Conservation (phyloP, 2,888 invertebrate species). For the Plebejus melissa region DNA sequence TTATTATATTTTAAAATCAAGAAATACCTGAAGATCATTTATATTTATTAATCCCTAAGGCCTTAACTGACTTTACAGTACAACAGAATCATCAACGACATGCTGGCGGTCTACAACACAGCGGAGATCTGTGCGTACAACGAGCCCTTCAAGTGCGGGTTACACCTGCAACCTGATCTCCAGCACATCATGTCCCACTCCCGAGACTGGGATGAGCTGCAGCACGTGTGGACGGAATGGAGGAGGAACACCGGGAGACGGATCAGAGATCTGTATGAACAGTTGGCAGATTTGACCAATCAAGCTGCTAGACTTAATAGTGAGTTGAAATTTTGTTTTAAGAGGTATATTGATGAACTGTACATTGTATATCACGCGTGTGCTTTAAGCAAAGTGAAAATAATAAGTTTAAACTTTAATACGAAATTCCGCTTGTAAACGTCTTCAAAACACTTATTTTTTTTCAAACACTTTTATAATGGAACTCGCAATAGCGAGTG, state of each 20-base stretch:
- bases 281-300: slow-evolving; percentile 88
- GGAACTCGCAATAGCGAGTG: too few species aligned
- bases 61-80: slow-evolving; percentile 78
- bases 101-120: slow-evolving; percentile 91
- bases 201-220: slow-evolving; percentile 92
- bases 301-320: slow-evolving; percentile 90
- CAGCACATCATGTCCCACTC: slow-evolving; percentile 86
- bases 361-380: too few species aligned
- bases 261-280: slow-evolving; percentile 88
- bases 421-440: too few species aligned
- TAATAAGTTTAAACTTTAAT: too few species aligned
- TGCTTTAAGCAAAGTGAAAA: too few species aligned
- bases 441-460: too few species aligned
- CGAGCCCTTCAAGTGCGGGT: slow-evolving; percentile 89
- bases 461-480: too few species aligned
- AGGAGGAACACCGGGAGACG: slow-evolving; percentile 89
- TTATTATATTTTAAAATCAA: too few species aligned
- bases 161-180: slow-evolving; percentile 88
- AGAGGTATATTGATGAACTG: neutral
- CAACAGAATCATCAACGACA: slow-evolving; percentile 91
- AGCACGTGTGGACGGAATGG: slow-evolving; percentile 94
- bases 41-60: too few species aligned
- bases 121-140: slow-evolving; percentile 92
- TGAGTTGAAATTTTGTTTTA: slow-evolving; percentile 63
- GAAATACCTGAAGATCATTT: too few species aligned